Evolutionary conservation across 2,113 vertebrate species (phyloP).

Genomic region (Copsychus sechellarum): DNA sequence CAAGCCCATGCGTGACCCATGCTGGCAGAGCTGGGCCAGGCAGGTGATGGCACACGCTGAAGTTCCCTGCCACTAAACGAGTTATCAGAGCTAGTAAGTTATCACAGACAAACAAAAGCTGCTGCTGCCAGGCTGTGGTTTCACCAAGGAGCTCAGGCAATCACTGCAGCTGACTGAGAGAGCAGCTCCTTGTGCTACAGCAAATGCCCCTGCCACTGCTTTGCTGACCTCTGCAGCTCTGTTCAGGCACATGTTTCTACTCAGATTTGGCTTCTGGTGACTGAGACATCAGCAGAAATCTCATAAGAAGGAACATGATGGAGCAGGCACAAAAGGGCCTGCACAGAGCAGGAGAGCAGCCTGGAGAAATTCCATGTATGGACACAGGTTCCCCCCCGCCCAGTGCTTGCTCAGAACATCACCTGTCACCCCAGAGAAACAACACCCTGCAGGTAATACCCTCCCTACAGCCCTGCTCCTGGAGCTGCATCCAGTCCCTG

Average conservation of each 20-base stretch:
- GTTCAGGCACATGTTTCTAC: not conserved
- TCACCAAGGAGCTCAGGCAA: not conserved
- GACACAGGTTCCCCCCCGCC: not conserved
- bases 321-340: not conserved
- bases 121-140: conserved; percentile 8
- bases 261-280: not conserved
- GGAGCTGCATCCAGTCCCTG: not conserved
- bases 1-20: accelerated
- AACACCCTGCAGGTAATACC: accelerated
- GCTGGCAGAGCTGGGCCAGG: not conserved
- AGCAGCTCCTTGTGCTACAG: not conserved
- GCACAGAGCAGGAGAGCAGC: not conserved
- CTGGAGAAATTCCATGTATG: accelerated
- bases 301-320: not conserved
- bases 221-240: not conserved
- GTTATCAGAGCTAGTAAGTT: not conserved
- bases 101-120: not conserved
- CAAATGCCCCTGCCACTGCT: not conserved
- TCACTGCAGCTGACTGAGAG: conserved; percentile 45
- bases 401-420: not conserved
- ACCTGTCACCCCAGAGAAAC: accelerated
- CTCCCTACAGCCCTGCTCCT: not conserved
- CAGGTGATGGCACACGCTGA: accelerated
- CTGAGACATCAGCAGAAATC: not conserved
- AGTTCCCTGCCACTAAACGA: not conserved